Evolutionary conservation across 2,113 vertebrate species (phyloP).

Genomic region (Microcebus jonahi): DNA sequence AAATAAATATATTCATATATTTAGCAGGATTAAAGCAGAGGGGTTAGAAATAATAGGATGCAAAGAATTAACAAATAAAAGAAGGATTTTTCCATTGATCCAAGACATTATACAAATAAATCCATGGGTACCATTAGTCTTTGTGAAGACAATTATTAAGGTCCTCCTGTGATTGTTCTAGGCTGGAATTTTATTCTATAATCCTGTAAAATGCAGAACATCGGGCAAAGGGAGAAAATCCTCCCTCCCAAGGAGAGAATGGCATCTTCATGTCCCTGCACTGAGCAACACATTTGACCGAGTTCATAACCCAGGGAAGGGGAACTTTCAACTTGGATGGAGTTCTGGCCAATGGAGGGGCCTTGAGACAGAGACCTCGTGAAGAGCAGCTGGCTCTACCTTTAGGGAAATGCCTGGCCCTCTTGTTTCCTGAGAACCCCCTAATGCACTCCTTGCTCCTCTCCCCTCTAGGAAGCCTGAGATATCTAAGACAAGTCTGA

Average conservation of each 20-base stretch:
- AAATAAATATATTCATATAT: background rate
- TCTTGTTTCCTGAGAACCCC: background rate
- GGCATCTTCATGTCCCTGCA: accelerated
- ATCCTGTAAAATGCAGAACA: background rate
- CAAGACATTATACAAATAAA: background rate
- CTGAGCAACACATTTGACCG: background rate
- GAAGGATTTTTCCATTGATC: background rate
- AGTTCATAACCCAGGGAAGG: background rate
- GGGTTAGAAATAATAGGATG: background rate
- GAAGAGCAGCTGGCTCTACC: background rate
- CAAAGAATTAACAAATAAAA: background rate
- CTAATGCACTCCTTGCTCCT: background rate
- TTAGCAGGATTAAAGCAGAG: background rate
- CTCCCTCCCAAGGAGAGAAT: background rate
- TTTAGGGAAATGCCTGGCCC: background rate
- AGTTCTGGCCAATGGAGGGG: background rate
- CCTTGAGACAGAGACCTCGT: background rate
- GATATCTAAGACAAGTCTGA: background rate
- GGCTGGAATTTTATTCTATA: background rate
- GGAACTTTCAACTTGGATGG: background rate
- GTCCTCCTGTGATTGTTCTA: background rate
- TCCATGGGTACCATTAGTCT: background rate
- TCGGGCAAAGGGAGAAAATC: background rate
- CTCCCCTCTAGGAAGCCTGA: background rate
- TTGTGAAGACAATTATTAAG: background rate